phyloP scores from a whole-genome alignment of 1,140 invertebrate genomes.

The Brachionus manjavacas region DNA sequence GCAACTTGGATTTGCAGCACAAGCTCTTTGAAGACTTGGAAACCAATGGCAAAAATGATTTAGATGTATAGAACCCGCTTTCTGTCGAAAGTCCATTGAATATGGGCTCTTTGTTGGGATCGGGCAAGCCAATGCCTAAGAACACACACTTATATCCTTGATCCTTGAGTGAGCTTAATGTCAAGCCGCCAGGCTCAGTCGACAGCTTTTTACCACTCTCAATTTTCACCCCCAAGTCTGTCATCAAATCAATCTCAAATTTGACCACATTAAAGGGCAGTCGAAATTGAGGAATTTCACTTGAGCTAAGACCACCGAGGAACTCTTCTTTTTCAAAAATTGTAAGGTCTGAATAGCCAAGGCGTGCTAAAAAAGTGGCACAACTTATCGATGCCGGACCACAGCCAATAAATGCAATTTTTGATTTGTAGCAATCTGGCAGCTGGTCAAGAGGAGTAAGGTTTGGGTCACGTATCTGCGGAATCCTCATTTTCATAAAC shows the following conservation, averaged over 20 bases:
- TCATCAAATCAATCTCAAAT: conserved; percentile 85
- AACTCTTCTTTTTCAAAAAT: conserved; percentile 85
- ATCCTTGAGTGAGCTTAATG: conserved; percentile 62
- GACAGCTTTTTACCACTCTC: conserved; percentile 54
- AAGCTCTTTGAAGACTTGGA: conserved; percentile 79
- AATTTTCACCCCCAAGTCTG: conserved; percentile 85
- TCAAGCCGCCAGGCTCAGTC: conserved; percentile 52
- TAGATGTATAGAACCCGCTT: conserved; percentile 91
- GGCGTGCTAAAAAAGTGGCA: conserved; percentile 83
- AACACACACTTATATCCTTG: conserved; percentile 75
- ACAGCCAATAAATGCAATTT: conserved; percentile 84
- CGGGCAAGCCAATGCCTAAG: conserved; percentile 82
- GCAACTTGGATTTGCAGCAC: conserved; percentile 74
- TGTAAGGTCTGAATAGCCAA: conserved; percentile 84
- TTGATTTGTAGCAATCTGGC: conserved; percentile 64
- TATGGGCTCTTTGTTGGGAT: conserved; percentile 74
- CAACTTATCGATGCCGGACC: conserved; percentile 94
- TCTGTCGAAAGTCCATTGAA: conserved; percentile 72
- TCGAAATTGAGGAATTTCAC: conserved; percentile 94
- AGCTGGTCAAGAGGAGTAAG: conserved; percentile 54
- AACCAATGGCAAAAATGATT: conserved; percentile 82
- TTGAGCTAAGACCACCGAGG: conserved; percentile 81
- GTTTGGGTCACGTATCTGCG: conserved; percentile 72
- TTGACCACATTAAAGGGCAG: conserved; percentile 84
- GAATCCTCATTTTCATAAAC: conserved; percentile 87